These are phyloP conservation scores for Sphinx pinastri DNA, from an alignment of 2,888 invertebrate species.

Conservation along the genomic window DNA sequence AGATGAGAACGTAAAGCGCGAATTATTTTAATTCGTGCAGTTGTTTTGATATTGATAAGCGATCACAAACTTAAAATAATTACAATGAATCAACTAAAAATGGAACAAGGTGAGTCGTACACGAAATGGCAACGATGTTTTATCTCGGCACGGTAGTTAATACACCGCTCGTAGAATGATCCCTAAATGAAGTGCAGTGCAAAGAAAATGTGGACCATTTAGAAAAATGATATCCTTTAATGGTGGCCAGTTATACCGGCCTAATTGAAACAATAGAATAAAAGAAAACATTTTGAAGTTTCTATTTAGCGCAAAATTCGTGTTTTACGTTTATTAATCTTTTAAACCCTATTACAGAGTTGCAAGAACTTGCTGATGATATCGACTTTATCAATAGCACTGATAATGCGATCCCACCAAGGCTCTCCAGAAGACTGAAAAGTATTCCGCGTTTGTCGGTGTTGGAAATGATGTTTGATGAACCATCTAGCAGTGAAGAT, in stretches of 20 bases:
- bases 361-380: not conserved
- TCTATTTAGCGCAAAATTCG: no score
- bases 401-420: slow-evolving; percentile 27
- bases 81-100: not conserved
- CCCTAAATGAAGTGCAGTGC: no score
- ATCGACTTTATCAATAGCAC: not conserved
- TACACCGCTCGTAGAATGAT: no score
- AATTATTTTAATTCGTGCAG: no score
- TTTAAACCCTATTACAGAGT: not conserved
- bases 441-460: slow-evolving; percentile 53
- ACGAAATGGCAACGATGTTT: no score
- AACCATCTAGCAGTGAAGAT: slow-evolving; percentile 44
- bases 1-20: no score
- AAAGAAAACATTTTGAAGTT: not conserved
- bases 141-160: no score
- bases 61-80: not conserved
- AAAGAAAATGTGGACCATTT: no score
- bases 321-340: not conserved
- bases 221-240: no score
- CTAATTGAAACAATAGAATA: not conserved
- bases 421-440: slow-evolving; percentile 46
- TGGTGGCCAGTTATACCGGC: no score
- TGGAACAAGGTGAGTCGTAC: no score
- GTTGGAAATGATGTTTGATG: slow-evolving; percentile 51
- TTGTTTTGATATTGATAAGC: not conserved